phyloP scores from a whole-genome alignment of 2,888 invertebrate genomes.

The Microplitis manilae region DNA sequence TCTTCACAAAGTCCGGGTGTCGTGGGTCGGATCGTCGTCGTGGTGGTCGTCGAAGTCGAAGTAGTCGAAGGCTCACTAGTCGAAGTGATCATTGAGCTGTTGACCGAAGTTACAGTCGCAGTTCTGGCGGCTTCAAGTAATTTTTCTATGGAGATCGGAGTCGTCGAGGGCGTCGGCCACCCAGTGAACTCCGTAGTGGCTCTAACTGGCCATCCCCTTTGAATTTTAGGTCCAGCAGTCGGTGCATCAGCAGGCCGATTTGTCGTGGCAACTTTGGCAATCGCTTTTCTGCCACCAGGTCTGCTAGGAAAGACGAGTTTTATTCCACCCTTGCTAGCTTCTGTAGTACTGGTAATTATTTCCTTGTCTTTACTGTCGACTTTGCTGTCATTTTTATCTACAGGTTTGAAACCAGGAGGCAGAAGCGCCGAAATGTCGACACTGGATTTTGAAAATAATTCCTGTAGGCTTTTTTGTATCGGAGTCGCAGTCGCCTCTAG shows the following conservation, averaged over 20 bases:
- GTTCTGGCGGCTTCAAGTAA: conserved; percentile 79
- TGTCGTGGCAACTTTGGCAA: conserved; percentile 75
- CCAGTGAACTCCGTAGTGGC: conserved; percentile 92
- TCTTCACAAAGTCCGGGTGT: conserved; percentile 85
- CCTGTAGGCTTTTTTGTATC: conserved; percentile 58
- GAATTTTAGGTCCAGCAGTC: conserved; percentile 79
- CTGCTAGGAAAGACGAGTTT: conserved; percentile 88
- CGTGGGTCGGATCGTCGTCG: conserved; percentile 80
- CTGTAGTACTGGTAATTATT: conserved; percentile 70
- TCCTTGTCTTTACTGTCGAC: conserved; percentile 38
- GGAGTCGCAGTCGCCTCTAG: conserved; percentile 31
- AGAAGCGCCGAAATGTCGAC: conserved; percentile 72
- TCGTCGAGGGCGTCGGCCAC: conserved; percentile 91
- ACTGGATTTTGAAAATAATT: conserved; percentile 64
- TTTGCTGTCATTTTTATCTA: conserved; percentile 47
- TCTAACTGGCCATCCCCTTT: conserved; percentile 88
- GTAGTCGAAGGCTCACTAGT: conserved; percentile 75
- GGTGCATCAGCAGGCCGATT: conserved; percentile 71
- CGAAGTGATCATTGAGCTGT: conserved; percentile 65
- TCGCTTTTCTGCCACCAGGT: conserved; percentile 78
- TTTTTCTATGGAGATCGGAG: conserved; percentile 88
- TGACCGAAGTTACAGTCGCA: conserved; percentile 76
- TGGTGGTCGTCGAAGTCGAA: conserved; percentile 81
- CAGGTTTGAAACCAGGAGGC: conserved; percentile 75
- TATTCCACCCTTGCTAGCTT: conserved; percentile 68